Evolutionary conservation across 1,140 invertebrate genomes (phyloP).

Genomic region (Conus betulinus): DNA sequence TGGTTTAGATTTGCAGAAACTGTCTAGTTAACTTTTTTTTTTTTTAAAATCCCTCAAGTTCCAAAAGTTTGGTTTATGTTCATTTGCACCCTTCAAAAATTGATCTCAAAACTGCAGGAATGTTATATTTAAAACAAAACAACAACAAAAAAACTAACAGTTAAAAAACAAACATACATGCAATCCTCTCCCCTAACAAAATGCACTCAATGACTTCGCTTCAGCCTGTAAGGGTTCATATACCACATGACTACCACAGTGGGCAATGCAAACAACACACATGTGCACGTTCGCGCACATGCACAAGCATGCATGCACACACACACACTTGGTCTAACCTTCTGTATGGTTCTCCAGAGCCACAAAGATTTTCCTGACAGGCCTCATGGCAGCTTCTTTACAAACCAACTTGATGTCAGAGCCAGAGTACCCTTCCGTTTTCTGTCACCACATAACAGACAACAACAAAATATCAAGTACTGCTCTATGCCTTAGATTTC

Average conservation of each 20-base stretch:
- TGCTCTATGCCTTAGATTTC: too few species aligned
- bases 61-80: too few species aligned
- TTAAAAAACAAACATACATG: neutral
- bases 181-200: too few species aligned
- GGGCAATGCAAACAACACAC: neutral
- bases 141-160: neutral
- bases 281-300: neutral
- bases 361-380: conserved; percentile 77
- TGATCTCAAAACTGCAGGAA: too few species aligned
- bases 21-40: too few species aligned
- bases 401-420: conserved; percentile 92
- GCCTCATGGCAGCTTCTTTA: conserved; percentile 86
- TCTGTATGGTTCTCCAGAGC: conserved; percentile 76
- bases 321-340: conserved; percentile 49
- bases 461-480: neutral
- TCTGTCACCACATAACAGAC: conserved; percentile 67
- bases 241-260: too few species aligned
- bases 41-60: too few species aligned
- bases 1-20: too few species aligned
- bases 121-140: conserved; percentile 29
- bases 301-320: neutral
- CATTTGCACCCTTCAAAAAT: too few species aligned
- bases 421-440: conserved; percentile 88
- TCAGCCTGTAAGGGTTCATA: too few species aligned
- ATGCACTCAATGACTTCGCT: too few species aligned